These are phyloP conservation scores for Sycophaga agraensis DNA, from an alignment of 1,140 invertebrate species.

Conservation along the genomic window DNA sequence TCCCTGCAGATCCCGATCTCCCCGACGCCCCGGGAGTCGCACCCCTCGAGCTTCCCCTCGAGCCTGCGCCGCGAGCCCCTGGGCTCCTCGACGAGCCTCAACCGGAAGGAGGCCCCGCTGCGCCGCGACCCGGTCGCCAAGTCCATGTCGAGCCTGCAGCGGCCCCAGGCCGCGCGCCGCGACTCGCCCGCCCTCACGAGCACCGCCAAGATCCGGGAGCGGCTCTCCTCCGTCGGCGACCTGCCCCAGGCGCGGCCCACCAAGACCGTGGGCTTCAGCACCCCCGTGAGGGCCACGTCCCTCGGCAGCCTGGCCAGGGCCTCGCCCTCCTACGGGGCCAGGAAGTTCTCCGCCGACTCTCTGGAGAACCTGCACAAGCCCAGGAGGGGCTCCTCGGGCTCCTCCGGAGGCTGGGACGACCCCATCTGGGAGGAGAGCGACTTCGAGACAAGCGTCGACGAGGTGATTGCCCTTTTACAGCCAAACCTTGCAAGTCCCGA, in stretches of 20 bases:
- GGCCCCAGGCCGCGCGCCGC: slow-evolving; percentile 33
- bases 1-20: slow-evolving; percentile 62
- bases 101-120: slow-evolving; percentile 51
- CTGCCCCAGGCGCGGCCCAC: too few relatives aligned
- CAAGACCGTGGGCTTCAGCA: too few relatives aligned
- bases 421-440: slow-evolving; percentile 58
- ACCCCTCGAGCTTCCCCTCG: slow-evolving; percentile 69
- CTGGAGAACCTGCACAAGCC: slow-evolving; percentile 64
- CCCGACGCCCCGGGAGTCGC: slow-evolving; percentile 61
- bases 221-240: slow-evolving; percentile 55
- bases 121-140: slow-evolving; percentile 54
- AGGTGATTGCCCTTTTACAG: too few relatives aligned
- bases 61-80: slow-evolving; percentile 63
- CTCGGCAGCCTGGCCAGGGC: too few relatives aligned
- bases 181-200: slow-evolving; percentile 18
- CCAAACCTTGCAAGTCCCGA: too few relatives aligned
- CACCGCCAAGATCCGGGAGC: slow-evolving; percentile 19
- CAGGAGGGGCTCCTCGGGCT: slow-evolving; percentile 62
- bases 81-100: slow-evolving; percentile 57
- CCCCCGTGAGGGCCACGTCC: too few relatives aligned
- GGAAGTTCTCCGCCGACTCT: slow-evolving; percentile 71
- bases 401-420: slow-evolving; percentile 62
- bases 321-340: slow-evolving; percentile 55
- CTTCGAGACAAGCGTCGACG: slow-evolving; percentile 23
- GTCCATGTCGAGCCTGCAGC: slow-evolving; percentile 50